Percentiles rank a stretch among this genome's conserved stretches.
phyloP scores from a whole-genome alignment of 2,888 invertebrate species.

The Criorhina ranunculi region DNA sequence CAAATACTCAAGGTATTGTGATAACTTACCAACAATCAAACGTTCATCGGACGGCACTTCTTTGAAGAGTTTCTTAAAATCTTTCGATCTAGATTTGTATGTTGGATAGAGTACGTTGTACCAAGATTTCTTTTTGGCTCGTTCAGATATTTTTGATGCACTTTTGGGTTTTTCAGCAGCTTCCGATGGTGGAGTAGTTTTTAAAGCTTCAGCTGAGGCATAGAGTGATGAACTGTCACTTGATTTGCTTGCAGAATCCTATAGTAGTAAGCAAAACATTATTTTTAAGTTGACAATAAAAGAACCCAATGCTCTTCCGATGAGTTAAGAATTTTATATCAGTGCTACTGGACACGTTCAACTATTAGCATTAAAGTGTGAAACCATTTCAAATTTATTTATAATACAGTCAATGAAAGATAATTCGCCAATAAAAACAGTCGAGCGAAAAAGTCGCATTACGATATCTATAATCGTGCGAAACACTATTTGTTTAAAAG shows the following conservation, averaged over 20 bases:
- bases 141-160: slow-evolving; percentile 84
- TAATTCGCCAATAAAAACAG: neutral
- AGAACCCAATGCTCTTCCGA: neutral
- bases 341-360: neutral
- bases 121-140: slow-evolving; percentile 93
- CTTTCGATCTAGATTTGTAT: slow-evolving; percentile 96
- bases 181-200: slow-evolving; percentile 47
- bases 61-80: slow-evolving; percentile 96
- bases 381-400: slow-evolving; percentile 18
- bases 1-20: neutral
- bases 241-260: slow-evolving; percentile 78
- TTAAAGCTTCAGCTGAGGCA: slow-evolving; percentile 63
- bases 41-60: slow-evolving; percentile 96
- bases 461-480: neutral
- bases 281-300: neutral
- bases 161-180: slow-evolving; percentile 80
- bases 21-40: slow-evolving; percentile 92
- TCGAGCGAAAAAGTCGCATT: neutral
- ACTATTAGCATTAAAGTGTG: slow-evolving; percentile 4
- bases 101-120: slow-evolving; percentile 95
- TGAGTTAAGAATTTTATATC: neutral
- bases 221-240: slow-evolving; percentile 77
- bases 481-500: no score
- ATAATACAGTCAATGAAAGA: neutral
- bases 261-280: neutral